Conservation (phyloP, 1,140 invertebrate genomes). For the Metaphire vulgaris region DNA sequence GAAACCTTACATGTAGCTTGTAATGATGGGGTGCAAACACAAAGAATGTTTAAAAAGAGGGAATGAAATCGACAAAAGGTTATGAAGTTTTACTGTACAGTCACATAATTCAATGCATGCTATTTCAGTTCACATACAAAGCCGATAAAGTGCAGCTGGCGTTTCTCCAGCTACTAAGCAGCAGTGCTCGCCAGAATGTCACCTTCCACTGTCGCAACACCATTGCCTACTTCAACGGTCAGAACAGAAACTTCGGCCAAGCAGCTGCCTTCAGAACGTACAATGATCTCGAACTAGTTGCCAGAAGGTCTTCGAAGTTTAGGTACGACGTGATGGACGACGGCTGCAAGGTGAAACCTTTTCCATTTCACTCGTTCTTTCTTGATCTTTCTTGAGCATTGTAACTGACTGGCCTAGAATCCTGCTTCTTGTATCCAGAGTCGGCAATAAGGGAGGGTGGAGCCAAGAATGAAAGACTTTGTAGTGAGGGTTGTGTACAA, state of each 20-base stretch:
- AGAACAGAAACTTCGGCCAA: constrained; percentile 60
- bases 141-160: constrained; percentile 72
- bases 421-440: too few species aligned
- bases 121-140: constrained; percentile 76
- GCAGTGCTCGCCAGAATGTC: constrained; percentile 69
- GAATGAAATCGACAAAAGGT: too few species aligned
- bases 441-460: too few species aligned
- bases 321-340: constrained; percentile 68
- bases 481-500: too few species aligned
- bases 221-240: constrained; percentile 66
- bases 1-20: too few species aligned
- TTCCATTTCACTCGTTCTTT: constrained; percentile 70
- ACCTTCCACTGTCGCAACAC: constrained; percentile 79
- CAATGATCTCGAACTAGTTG: constrained; percentile 72
- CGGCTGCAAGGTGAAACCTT: constrained; percentile 71
- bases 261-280: constrained; percentile 68
- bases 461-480: too few species aligned
- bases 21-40: too few species aligned
- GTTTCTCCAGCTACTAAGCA: constrained; percentile 72
- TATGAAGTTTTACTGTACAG: too few species aligned
- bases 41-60: too few species aligned
- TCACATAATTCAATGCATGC: too few species aligned
- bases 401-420: too few species aligned
- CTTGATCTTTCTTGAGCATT: too few species aligned
- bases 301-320: constrained; percentile 65